Percentiles rank a stretch among this genome's conserved stretches.
Conservation (phyloP, 2,113 vertebrate species). For the Dunckerocampus dactyliophorus region DNA sequence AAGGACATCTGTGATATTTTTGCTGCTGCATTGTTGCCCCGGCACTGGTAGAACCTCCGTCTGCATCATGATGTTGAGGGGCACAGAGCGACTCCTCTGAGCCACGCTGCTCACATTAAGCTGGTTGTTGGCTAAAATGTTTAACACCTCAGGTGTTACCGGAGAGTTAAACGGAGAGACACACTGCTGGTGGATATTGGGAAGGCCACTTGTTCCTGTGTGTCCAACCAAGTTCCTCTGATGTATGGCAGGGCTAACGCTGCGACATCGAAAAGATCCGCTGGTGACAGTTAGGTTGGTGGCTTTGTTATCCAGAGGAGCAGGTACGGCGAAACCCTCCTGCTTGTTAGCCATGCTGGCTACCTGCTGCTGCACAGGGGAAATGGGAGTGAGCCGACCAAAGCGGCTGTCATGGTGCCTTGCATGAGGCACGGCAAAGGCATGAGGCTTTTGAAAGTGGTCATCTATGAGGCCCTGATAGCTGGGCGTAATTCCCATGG, state of each 20-base stretch:
- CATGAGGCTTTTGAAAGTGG: slow-evolving; percentile 95
- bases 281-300: slow-evolving; percentile 63
- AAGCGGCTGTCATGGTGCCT: slow-evolving; percentile 86
- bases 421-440: slow-evolving; percentile 88
- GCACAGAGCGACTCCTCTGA: slow-evolving; percentile 96
- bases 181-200: slow-evolving; percentile 78
- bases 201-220: slow-evolving; percentile 65
- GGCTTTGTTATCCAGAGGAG: slow-evolving; percentile 90
- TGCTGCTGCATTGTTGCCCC: slow-evolving; percentile 77
- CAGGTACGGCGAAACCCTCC: slow-evolving; percentile 95
- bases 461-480: slow-evolving; percentile 95
- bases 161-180: slow-evolving; percentile 85
- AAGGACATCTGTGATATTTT: slow-evolving; percentile 87
- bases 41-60: slow-evolving; percentile 82
- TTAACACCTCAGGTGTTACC: slow-evolving; percentile 82
- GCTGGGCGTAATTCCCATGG: slow-evolving; percentile 83
- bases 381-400: slow-evolving; percentile 91
- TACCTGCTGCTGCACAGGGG: slow-evolving; percentile 89
- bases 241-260: slow-evolving; percentile 93
- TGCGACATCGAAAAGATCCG: slow-evolving; percentile 85
- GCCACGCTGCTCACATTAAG: slow-evolving; percentile 83
- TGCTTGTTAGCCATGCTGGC: slow-evolving; percentile 80
- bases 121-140: slow-evolving; percentile 80
- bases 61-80: slow-evolving; percentile 98
- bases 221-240: slow-evolving; percentile 87